Evolutionary conservation across 2,888 invertebrate genomes (phyloP).

Genomic region (Temnothorax ravouxi): DNA sequence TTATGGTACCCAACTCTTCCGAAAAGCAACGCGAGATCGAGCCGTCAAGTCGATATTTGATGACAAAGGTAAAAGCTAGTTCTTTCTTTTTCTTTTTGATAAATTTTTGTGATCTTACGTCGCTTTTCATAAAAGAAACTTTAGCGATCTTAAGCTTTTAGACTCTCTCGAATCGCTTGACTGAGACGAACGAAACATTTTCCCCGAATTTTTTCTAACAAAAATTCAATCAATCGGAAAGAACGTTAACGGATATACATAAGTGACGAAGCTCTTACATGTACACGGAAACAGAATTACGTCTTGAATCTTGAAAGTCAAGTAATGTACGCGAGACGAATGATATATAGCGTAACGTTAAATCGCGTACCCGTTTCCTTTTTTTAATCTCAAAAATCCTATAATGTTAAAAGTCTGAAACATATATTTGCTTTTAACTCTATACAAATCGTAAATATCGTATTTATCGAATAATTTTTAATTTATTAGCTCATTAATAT

Average conservation of each 20-base stretch:
- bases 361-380: neutral
- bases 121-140: neutral
- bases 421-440: neutral
- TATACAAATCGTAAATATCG: neutral
- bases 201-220: neutral
- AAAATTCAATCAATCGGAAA: neutral
- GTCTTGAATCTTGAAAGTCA: neutral
- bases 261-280: neutral
- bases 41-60: constrained; percentile 9
- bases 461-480: neutral
- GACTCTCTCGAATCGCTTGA: neutral
- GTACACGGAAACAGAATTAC: neutral
- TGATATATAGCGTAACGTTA: neutral
- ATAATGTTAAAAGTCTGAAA: neutral
- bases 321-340: neutral
- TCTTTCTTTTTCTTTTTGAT: neutral
- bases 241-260: neutral
- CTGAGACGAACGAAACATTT: neutral
- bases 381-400: neutral
- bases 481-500: neutral
- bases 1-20: constrained; percentile 49
- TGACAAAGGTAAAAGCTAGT: constrained; percentile 22
- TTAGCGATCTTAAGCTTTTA: constrained; percentile 7
- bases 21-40: neutral
- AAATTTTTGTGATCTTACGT: neutral